A percentile compares a stretch with the other conserved stretches of the same genome.
Evolutionary conservation across 1,140 invertebrate species (phyloP).

Genomic region (Drosophila murphyi): DNA sequence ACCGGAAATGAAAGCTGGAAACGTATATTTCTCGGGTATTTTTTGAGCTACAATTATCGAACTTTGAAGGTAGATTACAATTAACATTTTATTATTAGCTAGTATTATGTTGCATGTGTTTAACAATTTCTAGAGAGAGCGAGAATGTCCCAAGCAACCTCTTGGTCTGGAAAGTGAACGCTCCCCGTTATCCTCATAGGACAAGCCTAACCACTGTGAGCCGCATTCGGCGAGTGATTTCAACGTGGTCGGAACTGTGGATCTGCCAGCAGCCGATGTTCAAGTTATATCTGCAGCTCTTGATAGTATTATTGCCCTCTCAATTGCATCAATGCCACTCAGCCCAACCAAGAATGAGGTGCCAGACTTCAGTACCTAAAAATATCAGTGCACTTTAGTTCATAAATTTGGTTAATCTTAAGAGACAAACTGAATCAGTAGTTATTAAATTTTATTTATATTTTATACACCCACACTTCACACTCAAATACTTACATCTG

Average conservation of each 20-base stretch:
- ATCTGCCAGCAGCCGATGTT: conserved; percentile 84
- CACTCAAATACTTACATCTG: background rate
- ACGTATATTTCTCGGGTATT: no score
- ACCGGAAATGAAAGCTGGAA: no score
- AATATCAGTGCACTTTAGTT: conserved; percentile 61
- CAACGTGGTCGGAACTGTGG: conserved; percentile 48
- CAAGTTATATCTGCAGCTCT: conserved; percentile 92
- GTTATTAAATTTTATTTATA: conserved; percentile 50
- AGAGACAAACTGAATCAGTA: conserved; percentile 26
- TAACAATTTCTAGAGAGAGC: no score
- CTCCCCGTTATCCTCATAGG: conserved; percentile 40
- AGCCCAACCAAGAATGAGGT: conserved; percentile 79
- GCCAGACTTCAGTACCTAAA: conserved; percentile 36
- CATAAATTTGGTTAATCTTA: conserved; percentile 24
- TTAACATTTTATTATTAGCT: no score
- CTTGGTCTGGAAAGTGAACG: conserved; percentile 72
- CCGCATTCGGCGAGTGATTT: conserved; percentile 12
- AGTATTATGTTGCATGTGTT: no score
- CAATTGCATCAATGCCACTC: conserved; percentile 91
- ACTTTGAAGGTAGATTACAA: no score
- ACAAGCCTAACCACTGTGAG: conserved; percentile 29
- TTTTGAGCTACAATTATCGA: no score
- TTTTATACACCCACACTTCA: background rate
- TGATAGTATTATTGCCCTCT: conserved; percentile 94
- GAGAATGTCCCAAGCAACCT: no score